Evolutionary conservation across 2,888 invertebrate genomes (phyloP).

Genomic region (Alentia gelatinosa): DNA sequence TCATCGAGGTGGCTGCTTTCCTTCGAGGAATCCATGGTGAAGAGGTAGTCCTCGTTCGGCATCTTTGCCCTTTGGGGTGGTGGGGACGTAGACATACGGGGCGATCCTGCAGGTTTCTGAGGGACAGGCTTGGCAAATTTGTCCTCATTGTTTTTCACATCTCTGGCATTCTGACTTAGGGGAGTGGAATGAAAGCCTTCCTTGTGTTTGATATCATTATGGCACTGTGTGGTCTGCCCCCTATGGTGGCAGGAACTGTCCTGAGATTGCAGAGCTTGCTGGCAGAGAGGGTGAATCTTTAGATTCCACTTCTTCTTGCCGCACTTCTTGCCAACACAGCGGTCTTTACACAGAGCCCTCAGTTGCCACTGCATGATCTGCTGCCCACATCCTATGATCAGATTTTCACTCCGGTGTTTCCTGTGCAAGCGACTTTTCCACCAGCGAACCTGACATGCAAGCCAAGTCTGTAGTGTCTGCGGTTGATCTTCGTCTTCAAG

Average conservation of each 20-base stretch:
- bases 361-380: constrained; percentile 65
- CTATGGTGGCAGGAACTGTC: not conserved
- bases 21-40: not conserved
- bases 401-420: constrained; percentile 59
- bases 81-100: not conserved
- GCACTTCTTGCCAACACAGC: constrained; percentile 41
- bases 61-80: not conserved
- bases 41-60: not conserved
- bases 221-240: not conserved
- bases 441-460: constrained; percentile 64
- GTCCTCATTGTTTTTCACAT: constrained; percentile 3
- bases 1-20: not conserved
- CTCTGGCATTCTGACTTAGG: not conserved
- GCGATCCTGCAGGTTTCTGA: not conserved
- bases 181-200: no score
- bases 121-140: not conserved
- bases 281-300: not conserved
- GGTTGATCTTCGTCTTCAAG: constrained; percentile 57
- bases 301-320: not conserved
- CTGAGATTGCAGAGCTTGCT: constrained; percentile 16
- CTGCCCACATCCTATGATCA: constrained; percentile 60
- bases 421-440: constrained; percentile 63
- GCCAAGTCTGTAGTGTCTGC: constrained; percentile 60
- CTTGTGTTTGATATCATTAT: not conserved
- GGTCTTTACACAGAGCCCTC: constrained; percentile 56